Conservation (phyloP, 2,797 vertebrate species). For the Sebastes taczanowskii region DNA sequence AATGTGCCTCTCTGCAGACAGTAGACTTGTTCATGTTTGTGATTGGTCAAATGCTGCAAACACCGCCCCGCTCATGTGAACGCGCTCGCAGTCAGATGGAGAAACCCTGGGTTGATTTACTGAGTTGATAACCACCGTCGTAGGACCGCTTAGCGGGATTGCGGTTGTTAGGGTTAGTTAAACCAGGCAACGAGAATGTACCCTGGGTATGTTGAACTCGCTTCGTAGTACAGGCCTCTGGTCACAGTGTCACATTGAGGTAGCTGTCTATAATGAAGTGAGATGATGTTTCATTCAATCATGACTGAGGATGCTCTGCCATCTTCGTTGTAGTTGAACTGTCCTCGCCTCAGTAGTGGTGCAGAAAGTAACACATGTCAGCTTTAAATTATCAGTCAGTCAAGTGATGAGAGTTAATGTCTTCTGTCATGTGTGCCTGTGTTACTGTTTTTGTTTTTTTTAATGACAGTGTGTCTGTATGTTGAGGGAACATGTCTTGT, state of each 20-base stretch:
- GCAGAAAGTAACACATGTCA: background rate
- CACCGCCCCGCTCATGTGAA: too few relatives aligned
- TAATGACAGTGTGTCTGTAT: background rate
- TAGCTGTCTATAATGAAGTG: background rate
- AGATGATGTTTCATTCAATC: background rate
- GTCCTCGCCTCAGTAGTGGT: background rate
- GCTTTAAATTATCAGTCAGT: background rate
- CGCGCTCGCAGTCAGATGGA: too few relatives aligned
- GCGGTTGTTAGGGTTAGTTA: too few relatives aligned
- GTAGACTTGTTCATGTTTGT: too few relatives aligned
- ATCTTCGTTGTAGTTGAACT: background rate
- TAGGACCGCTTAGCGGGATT: too few relatives aligned
- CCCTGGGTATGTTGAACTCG: too few relatives aligned
- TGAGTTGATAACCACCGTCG: too few relatives aligned
- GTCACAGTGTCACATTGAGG: background rate
- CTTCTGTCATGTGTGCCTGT: background rate
- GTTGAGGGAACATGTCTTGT: conserved; percentile 32
- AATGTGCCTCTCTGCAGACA: too few relatives aligned
- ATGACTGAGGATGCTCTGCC: background rate
- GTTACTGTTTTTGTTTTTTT: background rate
- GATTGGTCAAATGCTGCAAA: too few relatives aligned
- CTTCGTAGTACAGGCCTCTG: too few relatives aligned
- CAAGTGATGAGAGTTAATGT: background rate
- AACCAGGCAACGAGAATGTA: too few relatives aligned
- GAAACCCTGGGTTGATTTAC: too few relatives aligned